Evolutionary conservation across 2,113 vertebrate genomes (phyloP), one percentile per base, ranked within the genome.

Genomic region (Tichodroma muraria): DNA sequence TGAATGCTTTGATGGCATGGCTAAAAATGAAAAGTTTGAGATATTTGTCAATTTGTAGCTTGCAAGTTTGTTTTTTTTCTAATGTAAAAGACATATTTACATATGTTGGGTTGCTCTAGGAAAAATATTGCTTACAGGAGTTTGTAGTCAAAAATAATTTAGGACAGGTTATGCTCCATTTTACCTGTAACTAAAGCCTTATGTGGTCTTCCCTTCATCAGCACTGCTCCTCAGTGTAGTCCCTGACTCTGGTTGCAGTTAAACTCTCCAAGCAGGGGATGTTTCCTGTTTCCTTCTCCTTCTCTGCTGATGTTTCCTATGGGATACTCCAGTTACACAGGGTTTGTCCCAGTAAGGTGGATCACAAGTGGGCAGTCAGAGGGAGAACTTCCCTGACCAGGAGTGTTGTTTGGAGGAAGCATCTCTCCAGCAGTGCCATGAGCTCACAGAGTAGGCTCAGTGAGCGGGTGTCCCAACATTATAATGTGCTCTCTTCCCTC

Each of bases 401-500:
- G 3, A 15, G 2, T 52, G 19, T n/a, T 18, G 3, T 65, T 69
- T n/a, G 12, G 28, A 65, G 83, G 50, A 83, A 50, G 3, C n/a
- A 3, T 38, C 27, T 65, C 17, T 65, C 10, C 63, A 65, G 25
- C 37, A 88, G 12, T 37, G 45, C 5, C 2, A 1, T 70, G 49
- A 45, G 15, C 10, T 77, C 13, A 40, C 11, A 14, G 40, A 8
- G 2, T 2, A 23, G 10, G 19, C 28, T 63, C n/a, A 21, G 3
- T 3, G 49, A 30, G 17, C 24, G 78, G 37, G 6, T 68, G 23
- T 35, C 49, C 8, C 10, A 25, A n/a, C 24, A 22, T 33, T 17
- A 4, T 25, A 66, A 81, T 1, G 1, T 0, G 1, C 3, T 56
- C 31, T 47, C 64, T 49, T 45, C 8, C 15, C 7, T 81, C 5